These are phyloP conservation scores for Pantherophis alleghaniensis DNA, from an alignment of 2,797 vertebrate genomes.

Conservation along the genomic window DNA sequence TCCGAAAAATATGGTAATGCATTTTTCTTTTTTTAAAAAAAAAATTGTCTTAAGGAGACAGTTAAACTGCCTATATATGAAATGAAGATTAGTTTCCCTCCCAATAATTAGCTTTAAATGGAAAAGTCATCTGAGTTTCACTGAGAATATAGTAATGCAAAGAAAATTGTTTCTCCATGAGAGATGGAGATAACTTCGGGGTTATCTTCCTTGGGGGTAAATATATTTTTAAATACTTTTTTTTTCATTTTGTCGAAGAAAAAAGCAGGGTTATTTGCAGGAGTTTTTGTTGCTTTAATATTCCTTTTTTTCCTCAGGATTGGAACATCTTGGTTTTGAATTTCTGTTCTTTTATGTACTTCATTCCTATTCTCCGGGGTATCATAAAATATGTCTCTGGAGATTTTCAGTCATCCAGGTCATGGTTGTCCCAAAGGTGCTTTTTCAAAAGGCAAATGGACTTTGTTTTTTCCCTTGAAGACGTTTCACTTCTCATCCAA, in stretches of 20 bases:
- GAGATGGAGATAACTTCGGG: not conserved
- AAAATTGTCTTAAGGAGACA: not conserved
- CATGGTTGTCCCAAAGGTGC: not conserved
- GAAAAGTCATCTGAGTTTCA: not conserved
- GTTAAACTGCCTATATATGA: slow-evolving; percentile 2
- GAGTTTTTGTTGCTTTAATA: not conserved
- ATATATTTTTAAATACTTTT: not conserved
- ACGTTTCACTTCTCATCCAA: not conserved
- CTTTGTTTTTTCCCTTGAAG: not conserved
- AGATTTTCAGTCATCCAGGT: not conserved
- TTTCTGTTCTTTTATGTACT: not conserved
- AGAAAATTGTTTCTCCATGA: not conserved
- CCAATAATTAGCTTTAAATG: not conserved
- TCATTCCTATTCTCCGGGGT: not conserved
- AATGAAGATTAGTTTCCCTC: not conserved
- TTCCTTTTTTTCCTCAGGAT: not conserved
- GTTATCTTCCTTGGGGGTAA: not conserved
- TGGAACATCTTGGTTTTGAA: not conserved
- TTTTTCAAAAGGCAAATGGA: not conserved
- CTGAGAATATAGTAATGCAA: not conserved
- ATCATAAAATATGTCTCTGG: not conserved
- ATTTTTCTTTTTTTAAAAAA: not conserved
- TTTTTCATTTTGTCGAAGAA: not conserved
- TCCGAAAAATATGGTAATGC: not conserved
- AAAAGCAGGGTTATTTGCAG: not conserved